phyloP scores from a whole-genome alignment of 2,888 invertebrate genomes.

The Alcis repandata region DNA sequence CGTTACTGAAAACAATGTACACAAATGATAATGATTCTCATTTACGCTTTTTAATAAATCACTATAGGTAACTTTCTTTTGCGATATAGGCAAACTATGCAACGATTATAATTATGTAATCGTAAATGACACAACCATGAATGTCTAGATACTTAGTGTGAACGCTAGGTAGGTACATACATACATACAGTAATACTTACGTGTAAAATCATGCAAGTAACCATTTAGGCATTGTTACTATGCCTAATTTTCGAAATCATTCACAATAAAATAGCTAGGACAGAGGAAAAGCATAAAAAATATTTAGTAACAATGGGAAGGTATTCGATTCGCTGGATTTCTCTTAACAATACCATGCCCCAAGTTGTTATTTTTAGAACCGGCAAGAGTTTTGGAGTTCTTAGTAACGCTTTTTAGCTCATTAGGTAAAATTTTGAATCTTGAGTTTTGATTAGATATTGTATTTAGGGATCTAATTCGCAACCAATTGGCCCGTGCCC shows the following conservation, averaged over 20 bases:
- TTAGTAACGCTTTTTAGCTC: background rate
- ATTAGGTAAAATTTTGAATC: background rate
- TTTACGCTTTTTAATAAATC: constrained; percentile 54
- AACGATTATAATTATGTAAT: constrained; percentile 8
- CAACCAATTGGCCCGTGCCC: no score
- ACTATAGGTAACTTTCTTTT: constrained; percentile 50
- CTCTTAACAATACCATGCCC: background rate
- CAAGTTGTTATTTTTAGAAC: background rate
- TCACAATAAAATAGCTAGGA: background rate
- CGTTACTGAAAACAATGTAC: constrained; percentile 60
- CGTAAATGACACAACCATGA: constrained; percentile 7
- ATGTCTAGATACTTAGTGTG: background rate
- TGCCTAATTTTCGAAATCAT: background rate
- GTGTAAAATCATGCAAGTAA: background rate
- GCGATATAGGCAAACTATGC: constrained; percentile 1
- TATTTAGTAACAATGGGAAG: background rate
- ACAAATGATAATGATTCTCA: constrained; percentile 60
- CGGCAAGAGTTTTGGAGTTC: background rate
- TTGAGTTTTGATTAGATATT: background rate
- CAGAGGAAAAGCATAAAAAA: background rate
- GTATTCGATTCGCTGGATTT: constrained; percentile 4
- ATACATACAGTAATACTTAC: no score
- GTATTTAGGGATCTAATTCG: background rate
- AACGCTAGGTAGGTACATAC: background rate
- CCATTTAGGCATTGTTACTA: background rate